Evolutionary conservation across 2,797 vertebrate genomes (phyloP), one percentile per base, ranked within the genome.

Genomic region (Dryobates pubescens): DNA sequence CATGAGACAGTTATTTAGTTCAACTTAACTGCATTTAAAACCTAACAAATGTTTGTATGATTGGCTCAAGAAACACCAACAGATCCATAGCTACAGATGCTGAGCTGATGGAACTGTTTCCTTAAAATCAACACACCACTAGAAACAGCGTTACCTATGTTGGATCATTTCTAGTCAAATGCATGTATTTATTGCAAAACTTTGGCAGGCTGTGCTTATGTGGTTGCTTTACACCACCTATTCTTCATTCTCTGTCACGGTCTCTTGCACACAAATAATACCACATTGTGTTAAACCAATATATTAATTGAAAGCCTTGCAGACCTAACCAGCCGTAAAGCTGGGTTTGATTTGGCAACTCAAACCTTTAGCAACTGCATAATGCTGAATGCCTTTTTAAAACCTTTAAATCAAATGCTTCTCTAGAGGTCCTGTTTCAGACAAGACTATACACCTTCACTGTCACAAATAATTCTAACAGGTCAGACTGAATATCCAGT

Each of bases 181-280:
- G 36, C 58, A 67, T 16, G 1, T 24, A 15, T 75, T 89, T 82
- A 49, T 65, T 68, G 81, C 27, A 69, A 71, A 43, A 17, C 45
- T 54, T 13, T 36, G 78, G 24, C 85, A 92, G 61, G 38, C 57
- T 91, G 20, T 53, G 78, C 43, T 87, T 22, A 5, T 81, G 41
- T 68, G 47, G 20, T 2, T 58, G 29, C 32, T 67, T 59, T 56
- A 78, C 64, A 17, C 45, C 49, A 54, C 23, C 41, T 41, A 68
- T 18, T 62, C 30, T 36, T 71, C 36, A 5, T 45, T 76, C 27
- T 23, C 45, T 29, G 12, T 13, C 67, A 91, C 3, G 43, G 15
- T 65, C 62, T 72, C 57, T 4, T 89, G 92, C 91, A 82, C 86
- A 79, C 51, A 86, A 82, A 89, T 72, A 95, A 91, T 86, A 64